Evolutionary conservation across 2,797 vertebrate genomes (phyloP).

Genomic region (Trichosurus vulpecula): DNA sequence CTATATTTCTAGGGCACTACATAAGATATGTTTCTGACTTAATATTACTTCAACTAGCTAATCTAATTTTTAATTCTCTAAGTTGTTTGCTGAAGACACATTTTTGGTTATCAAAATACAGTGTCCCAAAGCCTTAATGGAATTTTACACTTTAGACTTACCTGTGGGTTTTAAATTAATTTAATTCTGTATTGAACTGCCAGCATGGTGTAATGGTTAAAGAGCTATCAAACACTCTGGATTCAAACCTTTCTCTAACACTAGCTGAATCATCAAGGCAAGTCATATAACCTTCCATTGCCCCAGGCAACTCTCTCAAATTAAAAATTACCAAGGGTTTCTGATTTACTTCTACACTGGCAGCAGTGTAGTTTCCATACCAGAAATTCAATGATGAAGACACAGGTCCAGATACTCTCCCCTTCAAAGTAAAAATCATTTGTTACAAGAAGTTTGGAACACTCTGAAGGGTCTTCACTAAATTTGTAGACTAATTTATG

Average conservation of each 20-base stretch:
- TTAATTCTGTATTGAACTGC: neutral
- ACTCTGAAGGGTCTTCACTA: constrained; percentile 63
- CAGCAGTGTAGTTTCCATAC: neutral
- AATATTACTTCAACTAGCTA: neutral
- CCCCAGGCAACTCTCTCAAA: neutral
- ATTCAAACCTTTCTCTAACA: neutral
- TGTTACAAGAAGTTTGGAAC: constrained; percentile 68
- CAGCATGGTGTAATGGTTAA: neutral
- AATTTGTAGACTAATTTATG: constrained; percentile 36
- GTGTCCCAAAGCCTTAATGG: neutral
- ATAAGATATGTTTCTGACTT: neutral
- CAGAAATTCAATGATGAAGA: neutral
- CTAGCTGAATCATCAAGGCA: neutral
- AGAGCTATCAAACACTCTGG: neutral
- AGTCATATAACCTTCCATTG: neutral
- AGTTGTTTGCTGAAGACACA: neutral
- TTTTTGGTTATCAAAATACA: neutral
- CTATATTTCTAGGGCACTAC: neutral
- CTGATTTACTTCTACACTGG: neutral
- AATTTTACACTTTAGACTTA: neutral
- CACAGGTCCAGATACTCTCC: neutral
- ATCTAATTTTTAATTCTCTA: constrained; percentile 29
- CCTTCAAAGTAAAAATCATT: constrained; percentile 27
- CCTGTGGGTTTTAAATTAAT: neutral
- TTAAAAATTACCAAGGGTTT: neutral